Conservation (phyloP, 2,797 vertebrate species). For the Tapera naevia region DNA sequence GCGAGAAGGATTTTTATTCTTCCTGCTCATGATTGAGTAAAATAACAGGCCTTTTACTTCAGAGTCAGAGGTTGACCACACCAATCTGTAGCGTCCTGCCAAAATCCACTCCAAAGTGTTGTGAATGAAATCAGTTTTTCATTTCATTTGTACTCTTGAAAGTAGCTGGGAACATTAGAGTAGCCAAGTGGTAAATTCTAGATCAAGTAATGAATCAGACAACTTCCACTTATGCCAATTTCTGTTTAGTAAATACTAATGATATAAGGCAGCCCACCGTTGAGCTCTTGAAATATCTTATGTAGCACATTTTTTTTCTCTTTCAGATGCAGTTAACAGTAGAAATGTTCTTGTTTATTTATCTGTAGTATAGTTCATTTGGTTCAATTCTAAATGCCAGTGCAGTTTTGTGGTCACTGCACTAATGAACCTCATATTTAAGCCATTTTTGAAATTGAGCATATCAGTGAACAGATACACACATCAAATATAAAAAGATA, state of each 20-base stretch:
- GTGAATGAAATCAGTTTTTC: constrained; percentile 37
- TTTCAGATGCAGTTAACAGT: not conserved
- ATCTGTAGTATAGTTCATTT: not conserved
- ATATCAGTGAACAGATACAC: not conserved
- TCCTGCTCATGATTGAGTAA: not conserved
- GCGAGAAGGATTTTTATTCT: not conserved
- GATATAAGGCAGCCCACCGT: not conserved
- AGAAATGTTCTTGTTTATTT: not conserved
- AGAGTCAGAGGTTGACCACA: not conserved
- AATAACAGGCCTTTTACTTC: not conserved
- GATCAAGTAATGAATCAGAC: not conserved
- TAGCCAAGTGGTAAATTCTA: constrained; percentile 25
- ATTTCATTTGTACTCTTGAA: constrained; percentile 12
- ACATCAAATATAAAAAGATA: not conserved
- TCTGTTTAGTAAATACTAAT: not conserved
- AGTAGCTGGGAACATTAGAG: constrained; percentile 7
- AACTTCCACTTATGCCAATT: not conserved
- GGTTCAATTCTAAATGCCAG: not conserved
- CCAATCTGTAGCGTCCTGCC: constrained; percentile 2
- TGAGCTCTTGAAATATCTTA: not conserved
- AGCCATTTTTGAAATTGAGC: not conserved
- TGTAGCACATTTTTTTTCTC: not conserved
- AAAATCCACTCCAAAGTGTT: constrained; percentile 18
- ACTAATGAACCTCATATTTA: constrained; percentile 20
- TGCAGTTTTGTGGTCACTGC: not conserved